Evolutionary conservation across 1,140 invertebrate genomes (phyloP).

Genomic region (Cotesia chilonis): DNA sequence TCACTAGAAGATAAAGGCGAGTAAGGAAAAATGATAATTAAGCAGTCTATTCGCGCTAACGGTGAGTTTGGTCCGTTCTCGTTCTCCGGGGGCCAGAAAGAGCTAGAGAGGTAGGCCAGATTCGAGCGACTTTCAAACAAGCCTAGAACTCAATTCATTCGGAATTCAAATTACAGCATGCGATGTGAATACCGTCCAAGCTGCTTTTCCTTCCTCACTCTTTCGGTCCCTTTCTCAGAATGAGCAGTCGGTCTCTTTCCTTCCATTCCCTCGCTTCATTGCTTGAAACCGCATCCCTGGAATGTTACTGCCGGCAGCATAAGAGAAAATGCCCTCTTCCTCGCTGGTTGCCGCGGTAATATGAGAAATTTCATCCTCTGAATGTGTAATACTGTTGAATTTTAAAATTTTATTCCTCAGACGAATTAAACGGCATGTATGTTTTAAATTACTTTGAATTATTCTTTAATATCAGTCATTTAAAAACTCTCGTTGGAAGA

Average conservation of each 20-base stretch:
- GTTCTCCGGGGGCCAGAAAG: too few species aligned
- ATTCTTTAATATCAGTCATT: too few species aligned
- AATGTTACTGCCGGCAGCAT: not conserved
- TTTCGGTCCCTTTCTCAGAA: not conserved
- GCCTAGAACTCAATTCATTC: slow-evolving; percentile 50
- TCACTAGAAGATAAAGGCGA: not conserved
- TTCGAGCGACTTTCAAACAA: slow-evolving; percentile 42
- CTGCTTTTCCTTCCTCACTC: slow-evolving; percentile 18
- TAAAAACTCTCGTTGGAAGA: too few species aligned
- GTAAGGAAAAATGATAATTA: slow-evolving; percentile 5
- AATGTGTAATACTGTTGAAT: slow-evolving; percentile 19
- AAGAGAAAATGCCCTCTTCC: slow-evolving; percentile 1
- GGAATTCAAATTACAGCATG: slow-evolving; percentile 51
- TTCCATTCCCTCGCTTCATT: slow-evolving; percentile 5
- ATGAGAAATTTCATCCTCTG: slow-evolving; percentile 10
- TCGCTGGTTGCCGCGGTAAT: not conserved
- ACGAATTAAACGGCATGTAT: not conserved
- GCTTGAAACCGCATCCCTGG: slow-evolving; percentile 20
- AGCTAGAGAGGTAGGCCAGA: slow-evolving; percentile 30
- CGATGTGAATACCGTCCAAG: slow-evolving; percentile 31
- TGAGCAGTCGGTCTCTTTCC: not conserved
- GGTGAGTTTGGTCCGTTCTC: not conserved
- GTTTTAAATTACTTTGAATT: too few species aligned
- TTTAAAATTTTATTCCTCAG: not conserved
- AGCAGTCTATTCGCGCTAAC: slow-evolving; percentile 5